Base-by-base conservation (phyloP, 2,888 invertebrate genomes). In the Microchrysa polita region DNA sequence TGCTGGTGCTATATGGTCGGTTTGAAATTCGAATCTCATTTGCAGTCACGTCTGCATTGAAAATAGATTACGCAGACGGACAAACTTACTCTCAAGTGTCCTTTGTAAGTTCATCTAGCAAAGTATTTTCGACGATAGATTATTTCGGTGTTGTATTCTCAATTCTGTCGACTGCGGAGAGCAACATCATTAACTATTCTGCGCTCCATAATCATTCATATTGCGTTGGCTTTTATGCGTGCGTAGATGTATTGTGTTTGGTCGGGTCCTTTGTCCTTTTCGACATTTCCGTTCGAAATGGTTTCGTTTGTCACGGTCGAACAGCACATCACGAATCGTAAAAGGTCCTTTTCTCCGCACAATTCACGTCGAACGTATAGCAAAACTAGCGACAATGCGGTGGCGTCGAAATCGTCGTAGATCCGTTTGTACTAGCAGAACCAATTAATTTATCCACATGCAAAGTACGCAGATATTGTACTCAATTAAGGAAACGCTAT, bases 161-260 rank as follows among this genome's bases (percentile, higher is more conserved):
- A 42, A 42, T 40, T 12, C 44, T 2, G 16, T n/a, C n/a, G 48
- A 14, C 1, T 16, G n/a, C n/a, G 65, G 10, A 23, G 16, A 40
- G 65, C 42, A 44, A 44, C n/a, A 44, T 22, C 48, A 44, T 65
- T 65, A 48, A 65, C 65, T n/a, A n/a, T n/a, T n/a, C n/a, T 65
- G 23, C 5, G 61, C 44, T 22, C 42, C 48, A 65, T 23, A 34
- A 65, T 65, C 23, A 65, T 65, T 65, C 65, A 48, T 65, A 65
- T n/a, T n/a, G n/a, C n/a, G 44, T 48, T 10, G 10, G 22, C 18
- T 34, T n/a, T n/a, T n/a, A n/a, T n/a, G n/a, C n/a, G n/a, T n/a
- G n/a, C n/a, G n/a, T n/a, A n/a, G n/a, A n/a, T 22, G 48, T 22
- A 44, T 48, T n/a, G 65, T 5, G 23, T 34, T 12, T 12, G 12